Evolutionary conservation across 2,797 vertebrate genomes (phyloP), one percentile per base, ranked within the genome.

Genomic region (Scarus forsteni): DNA sequence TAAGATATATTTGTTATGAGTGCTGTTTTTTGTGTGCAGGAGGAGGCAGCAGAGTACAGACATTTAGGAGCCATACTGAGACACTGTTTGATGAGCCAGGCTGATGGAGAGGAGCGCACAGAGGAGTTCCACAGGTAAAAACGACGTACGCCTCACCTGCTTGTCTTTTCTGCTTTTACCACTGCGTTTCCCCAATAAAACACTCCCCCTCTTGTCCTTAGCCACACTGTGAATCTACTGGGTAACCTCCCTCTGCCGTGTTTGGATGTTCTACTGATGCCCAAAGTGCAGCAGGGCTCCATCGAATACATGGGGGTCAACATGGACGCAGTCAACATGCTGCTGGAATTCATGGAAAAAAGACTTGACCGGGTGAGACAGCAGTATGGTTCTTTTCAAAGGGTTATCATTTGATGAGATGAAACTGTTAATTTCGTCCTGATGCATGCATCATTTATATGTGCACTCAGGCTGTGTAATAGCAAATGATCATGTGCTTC

Each of bases 261-360:
- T 88, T 73, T 98, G 92, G 97, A 97, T 0, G 95, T 97, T 1
- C 92, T 98, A 3, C 85, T 98, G 72, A 77, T 93, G 34, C 95
- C 97, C 0, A 96, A 94, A 68, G 95, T 96, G 7, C 94, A 93
- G 0, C 92, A 93, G 0, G 95, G 94, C 73, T 97, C 96, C 0
- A 90, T 95, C 0, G 96, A 98, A 81, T 96, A 98, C 89, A 95
- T 97, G 94, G 96, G 97, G 0, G 94, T 96, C 67, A 98, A 97
- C 86, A 97, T 98, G 97, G 97, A 98, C 0, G 96, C 95, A 0
- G 95, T 97, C 72, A 93, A 80, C 66, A 92, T 94, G 86, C 94
- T 98, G 50, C 91, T 98, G 79, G 87, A 90, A 12, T 98, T 97
- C 84, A 95, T 97, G 85, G 97, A 98, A 85, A 96, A 91, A 15